Evolutionary conservation across 2,113 vertebrate genomes (phyloP).

Genomic region (Egretta garzetta): DNA sequence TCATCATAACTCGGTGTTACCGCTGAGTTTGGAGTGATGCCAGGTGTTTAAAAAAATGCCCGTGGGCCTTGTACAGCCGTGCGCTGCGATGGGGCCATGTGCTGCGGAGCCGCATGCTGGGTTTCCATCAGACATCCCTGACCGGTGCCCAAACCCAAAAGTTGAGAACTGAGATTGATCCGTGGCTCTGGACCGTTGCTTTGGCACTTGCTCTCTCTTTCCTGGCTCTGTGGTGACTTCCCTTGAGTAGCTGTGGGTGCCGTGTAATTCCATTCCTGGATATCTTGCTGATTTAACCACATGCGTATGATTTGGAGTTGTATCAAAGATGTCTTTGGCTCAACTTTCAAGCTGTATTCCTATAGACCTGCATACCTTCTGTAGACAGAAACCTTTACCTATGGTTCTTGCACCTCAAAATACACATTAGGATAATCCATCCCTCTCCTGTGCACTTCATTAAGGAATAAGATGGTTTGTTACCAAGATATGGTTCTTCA

Average conservation of each 20-base stretch:
- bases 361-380: rapidly evolving
- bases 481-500: not conserved
- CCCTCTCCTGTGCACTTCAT: not conserved
- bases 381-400: not conserved
- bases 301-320: rapidly evolving
- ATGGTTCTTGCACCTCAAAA: not conserved
- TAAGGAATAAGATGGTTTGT: not conserved
- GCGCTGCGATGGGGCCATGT: rapidly evolving
- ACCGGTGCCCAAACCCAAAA: rapidly evolving
- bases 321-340: not conserved
- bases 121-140: not conserved
- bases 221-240: not conserved
- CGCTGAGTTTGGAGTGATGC: not conserved
- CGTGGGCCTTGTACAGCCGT: rapidly evolving
- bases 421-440: rapidly evolving
- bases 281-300: not conserved
- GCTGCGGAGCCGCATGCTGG: rapidly evolving
- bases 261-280: not conserved
- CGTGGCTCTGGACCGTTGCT: not conserved
- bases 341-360: not conserved
- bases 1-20: rapidly evolving
- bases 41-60: rapidly evolving
- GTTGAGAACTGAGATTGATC: not conserved
- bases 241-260: not conserved
- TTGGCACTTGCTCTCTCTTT: not conserved